Conservation (phyloP, 2,888 invertebrate species). For the Tolmerus cingulatus region DNA sequence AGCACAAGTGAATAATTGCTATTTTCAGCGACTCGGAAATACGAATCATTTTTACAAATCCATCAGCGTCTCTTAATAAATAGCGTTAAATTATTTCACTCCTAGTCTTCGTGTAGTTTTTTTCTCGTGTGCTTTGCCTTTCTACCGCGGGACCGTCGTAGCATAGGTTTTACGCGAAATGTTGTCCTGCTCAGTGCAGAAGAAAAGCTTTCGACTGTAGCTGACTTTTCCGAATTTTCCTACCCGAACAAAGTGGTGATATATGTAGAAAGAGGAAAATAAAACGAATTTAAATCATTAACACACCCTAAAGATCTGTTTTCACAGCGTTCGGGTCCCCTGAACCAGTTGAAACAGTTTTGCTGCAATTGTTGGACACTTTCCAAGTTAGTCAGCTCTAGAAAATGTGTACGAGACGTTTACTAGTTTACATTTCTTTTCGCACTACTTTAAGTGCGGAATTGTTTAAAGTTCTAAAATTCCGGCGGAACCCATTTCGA, state of each 20-base stretch:
- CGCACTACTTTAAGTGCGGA: background rate
- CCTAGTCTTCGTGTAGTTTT: background rate
- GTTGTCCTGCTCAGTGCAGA: background rate
- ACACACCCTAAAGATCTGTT: background rate
- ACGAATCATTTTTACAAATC: background rate
- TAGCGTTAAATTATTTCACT: background rate
- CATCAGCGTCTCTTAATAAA: background rate
- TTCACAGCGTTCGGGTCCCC: too few relatives aligned
- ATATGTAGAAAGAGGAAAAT: background rate
- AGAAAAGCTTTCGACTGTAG: background rate
- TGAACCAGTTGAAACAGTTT: background rate
- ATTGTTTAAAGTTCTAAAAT: background rate
- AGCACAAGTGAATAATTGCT: background rate
- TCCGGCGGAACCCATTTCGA: background rate
- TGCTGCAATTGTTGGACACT: background rate
- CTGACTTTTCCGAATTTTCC: background rate
- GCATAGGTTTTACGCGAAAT: background rate
- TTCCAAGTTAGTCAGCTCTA: constrained; percentile 10
- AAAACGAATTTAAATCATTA: background rate
- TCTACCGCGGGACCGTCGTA: background rate
- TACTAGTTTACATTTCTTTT: background rate
- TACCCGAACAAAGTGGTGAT: background rate
- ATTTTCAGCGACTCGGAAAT: background rate
- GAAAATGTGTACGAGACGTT: background rate
- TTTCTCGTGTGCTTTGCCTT: background rate